Evolutionary conservation across 2,113 vertebrate species (phyloP), one percentile per base, ranked within the genome.

Genomic region (Fukomys damarensis): DNA sequence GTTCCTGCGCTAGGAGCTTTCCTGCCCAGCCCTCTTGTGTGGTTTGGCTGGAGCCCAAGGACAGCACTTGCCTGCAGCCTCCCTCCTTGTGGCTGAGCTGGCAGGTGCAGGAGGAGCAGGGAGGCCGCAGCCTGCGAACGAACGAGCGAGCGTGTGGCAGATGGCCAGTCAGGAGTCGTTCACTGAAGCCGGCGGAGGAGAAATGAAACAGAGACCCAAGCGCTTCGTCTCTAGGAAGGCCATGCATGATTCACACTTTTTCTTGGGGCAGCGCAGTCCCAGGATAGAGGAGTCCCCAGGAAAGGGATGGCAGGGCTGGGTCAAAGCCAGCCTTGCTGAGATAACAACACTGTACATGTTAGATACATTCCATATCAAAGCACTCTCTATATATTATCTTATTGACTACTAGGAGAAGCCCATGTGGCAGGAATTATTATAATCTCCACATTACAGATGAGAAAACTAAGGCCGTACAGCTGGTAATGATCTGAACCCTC

Each of bases 41-140:
- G 96, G 81, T 20, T 98, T 98, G 98, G 98, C 98, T 12, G 26
- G n/a, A 7, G 86, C 91, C 98, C 98, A 98, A 85, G 89, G 91
- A 89, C 84, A 95, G 95, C 96, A 97, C 80, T 86, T 3, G 86
- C 94, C 95, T 94, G 72, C 87, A 97, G 92, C 89, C 85, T 96
- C 83, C 61, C 89, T 86, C 96, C 30, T n/a, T 43, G 86, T 74
- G 92, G 96, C 96, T 81, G 52, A 19, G 56, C 17, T 83, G 92
- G 95, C 96, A 97, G 98, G 98, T 98, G 97, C 95, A 89, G 85
- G 74, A 86, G 66, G 66, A 19, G 82, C 65, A 52, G 74, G 61
- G 89, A 87, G 61, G 84, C 32, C 61, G 92, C 2, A 13, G 89
- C 54, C 35, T 1, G 14, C 54, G n/a, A 97, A 38, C 86, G 70